Percentiles rank a stretch among this genome's conserved stretches.
Evolutionary conservation across 2,113 vertebrate species (phyloP).

Genomic region (Catharus fuscescens): DNA sequence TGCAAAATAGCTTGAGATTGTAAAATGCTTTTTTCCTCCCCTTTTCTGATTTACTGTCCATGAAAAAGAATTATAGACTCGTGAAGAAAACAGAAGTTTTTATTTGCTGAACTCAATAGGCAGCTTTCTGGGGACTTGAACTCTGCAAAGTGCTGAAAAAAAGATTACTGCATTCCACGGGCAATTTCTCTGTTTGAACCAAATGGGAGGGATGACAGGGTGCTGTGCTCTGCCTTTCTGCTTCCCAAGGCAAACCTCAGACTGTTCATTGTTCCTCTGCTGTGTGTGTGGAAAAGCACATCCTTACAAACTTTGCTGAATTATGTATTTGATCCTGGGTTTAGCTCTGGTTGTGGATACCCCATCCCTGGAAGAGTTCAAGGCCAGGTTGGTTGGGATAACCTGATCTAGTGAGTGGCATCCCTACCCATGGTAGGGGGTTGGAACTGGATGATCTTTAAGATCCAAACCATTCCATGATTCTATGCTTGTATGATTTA

Average conservation of each 20-base stretch:
- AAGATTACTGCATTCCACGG: conserved; percentile 56
- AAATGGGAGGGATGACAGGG: conserved; percentile 25
- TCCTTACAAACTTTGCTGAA: neutral
- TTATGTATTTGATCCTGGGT: neutral
- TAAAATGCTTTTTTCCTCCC: conserved; percentile 12
- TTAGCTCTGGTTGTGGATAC: neutral
- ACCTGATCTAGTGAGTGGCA: neutral
- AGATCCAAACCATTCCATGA: neutral
- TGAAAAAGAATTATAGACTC: conserved; percentile 68
- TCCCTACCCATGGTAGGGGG: neutral
- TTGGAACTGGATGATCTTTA: neutral
- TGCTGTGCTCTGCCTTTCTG: conserved; percentile 9
- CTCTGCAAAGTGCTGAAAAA: conserved; percentile 68
- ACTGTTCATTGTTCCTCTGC: neutral
- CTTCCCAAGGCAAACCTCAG: neutral
- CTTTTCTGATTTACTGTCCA: conserved; percentile 69
- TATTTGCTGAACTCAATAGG: conserved; percentile 66
- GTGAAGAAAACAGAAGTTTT: conserved; percentile 57
- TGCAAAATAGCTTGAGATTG: conserved; percentile 63
- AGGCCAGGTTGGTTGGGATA: neutral
- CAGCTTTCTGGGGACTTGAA: conserved; percentile 58
- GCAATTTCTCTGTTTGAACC: conserved; percentile 49
- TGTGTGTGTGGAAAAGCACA: neutral
- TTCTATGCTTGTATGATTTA: neutral
- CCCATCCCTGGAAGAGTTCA: neutral